Base-by-base conservation (phyloP, 2,797 vertebrate genomes). In the Gymnocypris eckloni region DNA sequence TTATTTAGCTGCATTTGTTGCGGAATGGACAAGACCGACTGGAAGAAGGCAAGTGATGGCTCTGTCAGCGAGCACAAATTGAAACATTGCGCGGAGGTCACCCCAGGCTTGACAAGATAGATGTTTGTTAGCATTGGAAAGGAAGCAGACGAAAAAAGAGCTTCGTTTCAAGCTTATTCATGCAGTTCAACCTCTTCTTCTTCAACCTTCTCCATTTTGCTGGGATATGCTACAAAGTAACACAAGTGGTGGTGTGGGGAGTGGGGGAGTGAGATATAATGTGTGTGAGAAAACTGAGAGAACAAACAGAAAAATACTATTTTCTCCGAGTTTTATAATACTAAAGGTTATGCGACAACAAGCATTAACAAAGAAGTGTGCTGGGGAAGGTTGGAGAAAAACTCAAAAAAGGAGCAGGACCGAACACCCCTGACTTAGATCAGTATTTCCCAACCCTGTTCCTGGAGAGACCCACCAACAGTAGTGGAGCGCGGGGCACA, bases 1-100 rank as follows among this genome's bases (percentile, higher is more conserved):
- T 86, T 84, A 87, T 88, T 88, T 67, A 88, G 78, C 78, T 37
- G 78, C 54, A 66, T 83, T 84, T 86, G 83, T 85, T 84, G 82
- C 78, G 67, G 85, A 72, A 43, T 88, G 72, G 50, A 80, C 64
- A 69, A 52, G 77, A 28, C 84, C 66, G 84, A 80, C 84, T 81
- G 69, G 81, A 73, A 66, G 69, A 56, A 86, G 43, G 83, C 78
- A 86, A 88, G 80, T 77, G 82, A 78, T 70, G 64, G 43, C 75
- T 82, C 39, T 88, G 79, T 71, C 76, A 77, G 77, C 25, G 39
- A 71, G 77, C 41, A 59, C 64, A 77, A 81, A 88, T 83, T 84
- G 73, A 88, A 88, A 79, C 64, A 84, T 78, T 1, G 71, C 59
- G 48, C 50, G 12, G 61, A 84, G 50, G 83, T 84, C 77, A 81